Evolutionary conservation across 2,113 vertebrate genomes (phyloP), one percentile per base, ranked within the genome.

Genomic region (Saccopteryx bilineata): DNA sequence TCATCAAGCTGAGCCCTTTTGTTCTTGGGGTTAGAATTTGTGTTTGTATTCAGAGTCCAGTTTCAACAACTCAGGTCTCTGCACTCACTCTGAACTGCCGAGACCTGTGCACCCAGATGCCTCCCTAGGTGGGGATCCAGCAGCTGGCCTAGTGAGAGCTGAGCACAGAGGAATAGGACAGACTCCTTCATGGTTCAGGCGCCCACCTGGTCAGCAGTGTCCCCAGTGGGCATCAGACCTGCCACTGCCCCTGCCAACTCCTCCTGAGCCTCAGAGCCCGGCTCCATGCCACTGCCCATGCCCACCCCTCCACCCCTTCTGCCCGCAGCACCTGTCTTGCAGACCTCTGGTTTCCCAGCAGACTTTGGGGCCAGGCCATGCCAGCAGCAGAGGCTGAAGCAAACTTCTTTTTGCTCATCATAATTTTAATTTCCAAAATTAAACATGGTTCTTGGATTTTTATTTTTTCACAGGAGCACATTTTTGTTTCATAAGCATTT

Each of bases 61-160:
- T 95, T 98, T 98, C 97, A 99, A 98, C 92, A 99, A 99, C 94
- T 99, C 99, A 98, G 99, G 98, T 46, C 99, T 98, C 96, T 98
- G 98, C 84, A 98, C 97, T 81, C 96, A 98, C 39, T 99, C 98
- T 97, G 99, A 98, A 95, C 94, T 96, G 96, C 97, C 88, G 97
- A 96, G 84, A 98, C 97, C 97, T 93, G 90, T 0, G 66, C 95
- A 76, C 75, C 94, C 90, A 75, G 95, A 46, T 89, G 91, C 94
- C 98, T 94, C 66, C 95, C 96, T 93, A 97, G 65, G 90, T 93
- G 18, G 46, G 46, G 65, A 71, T 19, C 17, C 28, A 52, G 14
- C 4, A 0, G 65, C 31, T 76, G 23, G 3, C 60, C 14, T 46
- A 2, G 18, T 48, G 33, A 83, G 9, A 1, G 33, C 7, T 14